These are phyloP conservation scores for Philypnodon macrostomus DNA, from an alignment of 2,797 vertebrate species.

Conservation along the genomic window DNA sequence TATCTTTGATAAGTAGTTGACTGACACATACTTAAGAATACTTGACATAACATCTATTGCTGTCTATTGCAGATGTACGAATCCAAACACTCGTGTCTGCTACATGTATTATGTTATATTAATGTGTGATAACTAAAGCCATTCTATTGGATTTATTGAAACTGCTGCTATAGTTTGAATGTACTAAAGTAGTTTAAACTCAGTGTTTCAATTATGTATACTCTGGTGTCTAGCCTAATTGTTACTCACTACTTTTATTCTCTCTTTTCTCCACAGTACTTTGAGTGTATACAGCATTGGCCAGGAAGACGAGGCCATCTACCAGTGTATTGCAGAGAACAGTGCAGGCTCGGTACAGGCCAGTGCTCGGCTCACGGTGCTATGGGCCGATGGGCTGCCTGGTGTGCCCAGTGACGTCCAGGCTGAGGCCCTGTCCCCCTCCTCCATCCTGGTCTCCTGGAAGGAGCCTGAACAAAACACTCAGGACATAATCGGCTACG, in stretches of 20 bases:
- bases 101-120: too few relatives aligned
- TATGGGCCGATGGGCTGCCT: constrained; percentile 91
- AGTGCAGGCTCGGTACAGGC: constrained; percentile 94
- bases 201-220: too few relatives aligned
- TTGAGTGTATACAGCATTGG: constrained; percentile 90
- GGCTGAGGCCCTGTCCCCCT: constrained; percentile 86
- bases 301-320: constrained; percentile 94
- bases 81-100: too few relatives aligned
- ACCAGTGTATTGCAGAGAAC: constrained; percentile 98
- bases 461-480: constrained; percentile 88
- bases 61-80: neutral
- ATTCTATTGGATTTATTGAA: too few relatives aligned
- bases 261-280: constrained; percentile 74
- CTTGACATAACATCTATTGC: neutral
- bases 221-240: neutral
- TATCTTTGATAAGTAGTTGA: constrained; percentile 13
- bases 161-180: too few relatives aligned
- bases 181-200: too few relatives aligned
- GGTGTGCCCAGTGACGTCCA: constrained; percentile 82
- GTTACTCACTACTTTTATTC: neutral
- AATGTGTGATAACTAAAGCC: too few relatives aligned
- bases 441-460: constrained; percentile 93
- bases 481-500: constrained; percentile 95
- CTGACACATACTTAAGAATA: constrained; percentile 2
- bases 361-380: constrained; percentile 92